phyloP scores from a whole-genome alignment of 1,140 invertebrate genomes.

The Heliconius himera region DNA sequence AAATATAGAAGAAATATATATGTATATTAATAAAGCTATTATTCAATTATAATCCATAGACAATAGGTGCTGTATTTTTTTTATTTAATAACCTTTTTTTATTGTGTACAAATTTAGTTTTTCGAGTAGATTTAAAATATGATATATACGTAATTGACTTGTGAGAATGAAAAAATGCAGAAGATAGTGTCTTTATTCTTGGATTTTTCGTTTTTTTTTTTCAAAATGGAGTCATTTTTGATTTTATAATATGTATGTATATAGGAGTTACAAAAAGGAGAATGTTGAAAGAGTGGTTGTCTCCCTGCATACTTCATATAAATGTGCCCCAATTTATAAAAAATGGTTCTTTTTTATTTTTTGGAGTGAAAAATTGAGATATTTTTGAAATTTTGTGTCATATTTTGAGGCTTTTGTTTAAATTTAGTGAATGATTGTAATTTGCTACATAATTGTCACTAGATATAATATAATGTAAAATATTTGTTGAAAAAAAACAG shows the following conservation, averaged over 20 bases:
- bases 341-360: background rate
- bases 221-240: background rate
- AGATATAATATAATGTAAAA: too few species aligned
- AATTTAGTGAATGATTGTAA: conserved; percentile 14
- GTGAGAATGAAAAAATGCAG: background rate
- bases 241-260: background rate
- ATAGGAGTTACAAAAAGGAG: background rate
- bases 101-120: conserved; percentile 23
- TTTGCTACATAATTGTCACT: background rate
- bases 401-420: conserved; percentile 47
- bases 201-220: background rate
- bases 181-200: background rate
- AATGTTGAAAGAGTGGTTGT: background rate
- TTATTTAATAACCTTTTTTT: background rate
- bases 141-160: conserved; percentile 30
- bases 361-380: background rate
- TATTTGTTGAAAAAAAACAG: too few species aligned
- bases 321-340: background rate
- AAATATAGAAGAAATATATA: background rate
- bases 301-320: background rate
- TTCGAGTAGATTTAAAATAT: conserved; percentile 31
- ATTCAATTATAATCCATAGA: conserved; percentile 33
- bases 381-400: conserved; percentile 36
- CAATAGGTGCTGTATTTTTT: conserved; percentile 35
- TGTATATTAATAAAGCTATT: conserved; percentile 1